These are phyloP conservation scores for Lycia hirtaria DNA, from an alignment of 2,888 invertebrate genomes.

Conservation along the genomic window DNA sequence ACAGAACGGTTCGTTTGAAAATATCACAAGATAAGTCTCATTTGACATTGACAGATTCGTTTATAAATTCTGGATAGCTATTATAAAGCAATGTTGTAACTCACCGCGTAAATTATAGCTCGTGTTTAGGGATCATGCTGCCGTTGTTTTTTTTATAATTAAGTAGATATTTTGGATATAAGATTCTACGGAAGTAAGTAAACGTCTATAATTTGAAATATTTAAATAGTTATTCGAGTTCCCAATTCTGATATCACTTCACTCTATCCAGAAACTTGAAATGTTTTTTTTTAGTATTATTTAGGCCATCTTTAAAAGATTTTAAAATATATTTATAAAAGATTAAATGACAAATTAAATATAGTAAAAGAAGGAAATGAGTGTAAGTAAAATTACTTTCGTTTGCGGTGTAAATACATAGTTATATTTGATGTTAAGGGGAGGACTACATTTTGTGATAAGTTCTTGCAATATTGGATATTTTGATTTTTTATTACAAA, in stretches of 20 bases:
- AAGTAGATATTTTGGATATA: constrained; percentile 61
- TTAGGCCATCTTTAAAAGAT: constrained; percentile 79
- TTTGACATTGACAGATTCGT: constrained; percentile 34
- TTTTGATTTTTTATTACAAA: constrained; percentile 49
- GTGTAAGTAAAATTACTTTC: constrained; percentile 71
- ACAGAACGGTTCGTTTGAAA: constrained; percentile 64
- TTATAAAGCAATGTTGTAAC: constrained; percentile 65
- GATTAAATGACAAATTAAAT: constrained; percentile 80
- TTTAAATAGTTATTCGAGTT: constrained; percentile 46
- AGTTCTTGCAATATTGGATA: constrained; percentile 74
- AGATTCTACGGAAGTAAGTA: constrained; percentile 50
- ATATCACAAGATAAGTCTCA: constrained; percentile 61
- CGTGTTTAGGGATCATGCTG: constrained; percentile 67
- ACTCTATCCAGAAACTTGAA: constrained; percentile 45
- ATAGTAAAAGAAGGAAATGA: constrained; percentile 66
- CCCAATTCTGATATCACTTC: constrained; percentile 34
- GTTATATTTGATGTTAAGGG: constrained; percentile 62
- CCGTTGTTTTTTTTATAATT: constrained; percentile 59
- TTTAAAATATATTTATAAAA: constrained; percentile 77
- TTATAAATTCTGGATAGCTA: constrained; percentile 61
- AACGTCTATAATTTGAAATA: constrained; percentile 42
- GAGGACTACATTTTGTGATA: constrained; percentile 71
- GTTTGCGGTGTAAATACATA: constrained; percentile 82
- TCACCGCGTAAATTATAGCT: constrained; percentile 74
- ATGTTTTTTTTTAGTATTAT: constrained; percentile 70